Conservation (phyloP, 2,797 vertebrate genomes). For the Lepilemur ruficaudatus region DNA sequence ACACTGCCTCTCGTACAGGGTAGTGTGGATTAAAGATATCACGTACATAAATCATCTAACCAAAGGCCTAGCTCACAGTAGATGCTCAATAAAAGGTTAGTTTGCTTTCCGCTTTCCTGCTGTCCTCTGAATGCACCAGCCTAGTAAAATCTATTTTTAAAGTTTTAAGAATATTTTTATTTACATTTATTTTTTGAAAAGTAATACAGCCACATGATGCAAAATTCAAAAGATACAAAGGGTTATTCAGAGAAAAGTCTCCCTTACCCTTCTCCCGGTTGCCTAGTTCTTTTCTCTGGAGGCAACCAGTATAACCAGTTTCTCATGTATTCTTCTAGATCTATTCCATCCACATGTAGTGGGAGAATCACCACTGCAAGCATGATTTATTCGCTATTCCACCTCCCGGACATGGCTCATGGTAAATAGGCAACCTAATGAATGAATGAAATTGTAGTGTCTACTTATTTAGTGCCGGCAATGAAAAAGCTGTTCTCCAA, state of each 20-base stretch:
- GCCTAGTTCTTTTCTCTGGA: background rate
- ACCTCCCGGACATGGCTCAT: background rate
- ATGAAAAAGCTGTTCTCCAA: background rate
- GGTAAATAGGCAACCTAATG: background rate
- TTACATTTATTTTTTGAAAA: background rate
- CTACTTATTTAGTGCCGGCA: background rate
- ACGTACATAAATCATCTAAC: accelerated
- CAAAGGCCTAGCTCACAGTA: background rate
- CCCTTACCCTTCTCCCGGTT: background rate
- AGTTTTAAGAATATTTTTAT: background rate
- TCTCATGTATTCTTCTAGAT: background rate
- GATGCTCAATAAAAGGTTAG: background rate
- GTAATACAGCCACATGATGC: background rate
- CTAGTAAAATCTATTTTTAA: background rate
- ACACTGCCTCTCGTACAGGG: background rate
- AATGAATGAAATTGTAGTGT: background rate
- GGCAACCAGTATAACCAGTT: background rate
- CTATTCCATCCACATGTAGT: background rate
- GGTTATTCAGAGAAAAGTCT: background rate
- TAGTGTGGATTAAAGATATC: background rate
- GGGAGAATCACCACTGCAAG: background rate
- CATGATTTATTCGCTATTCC: background rate
- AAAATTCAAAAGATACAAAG: background rate
- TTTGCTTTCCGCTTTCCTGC: background rate
- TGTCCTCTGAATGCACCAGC: background rate